Conservation (phyloP, 2,113 vertebrate species). For the Melanerpes aurifrons region DNA sequence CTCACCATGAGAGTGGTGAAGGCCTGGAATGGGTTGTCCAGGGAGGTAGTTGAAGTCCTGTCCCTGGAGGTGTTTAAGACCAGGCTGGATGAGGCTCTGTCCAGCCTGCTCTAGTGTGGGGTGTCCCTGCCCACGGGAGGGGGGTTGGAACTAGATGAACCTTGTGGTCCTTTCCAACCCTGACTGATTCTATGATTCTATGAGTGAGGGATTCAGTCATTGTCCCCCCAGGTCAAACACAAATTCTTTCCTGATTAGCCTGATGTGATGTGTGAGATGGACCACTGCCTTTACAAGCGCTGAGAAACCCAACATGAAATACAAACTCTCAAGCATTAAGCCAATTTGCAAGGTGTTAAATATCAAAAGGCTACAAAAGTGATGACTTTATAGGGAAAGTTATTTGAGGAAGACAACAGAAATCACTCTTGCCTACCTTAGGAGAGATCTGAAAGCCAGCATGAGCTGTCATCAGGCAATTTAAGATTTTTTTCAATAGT, state of each 20-base stretch:
- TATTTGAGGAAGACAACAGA: neutral
- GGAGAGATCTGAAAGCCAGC: neutral
- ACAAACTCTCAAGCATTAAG: neutral
- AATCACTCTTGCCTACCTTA: neutral
- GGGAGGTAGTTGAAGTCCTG: too few relatives aligned
- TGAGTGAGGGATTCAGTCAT: neutral
- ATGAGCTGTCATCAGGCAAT: neutral
- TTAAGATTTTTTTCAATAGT: conserved; percentile 12
- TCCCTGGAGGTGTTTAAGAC: too few relatives aligned
- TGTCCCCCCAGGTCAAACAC: neutral
- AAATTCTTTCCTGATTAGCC: neutral
- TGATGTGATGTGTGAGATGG: neutral
- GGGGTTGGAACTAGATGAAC: too few relatives aligned
- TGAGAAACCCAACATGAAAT: neutral
- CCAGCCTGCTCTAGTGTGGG: too few relatives aligned
- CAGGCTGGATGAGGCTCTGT: too few relatives aligned
- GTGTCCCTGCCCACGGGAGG: too few relatives aligned
- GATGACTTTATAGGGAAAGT: neutral
- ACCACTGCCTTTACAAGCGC: neutral
- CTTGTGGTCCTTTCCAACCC: too few relatives aligned
- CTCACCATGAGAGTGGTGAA: too few relatives aligned
- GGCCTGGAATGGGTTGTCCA: too few relatives aligned
- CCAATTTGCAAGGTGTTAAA: neutral
- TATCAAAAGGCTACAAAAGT: neutral
- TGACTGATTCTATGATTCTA: too few relatives aligned